Base-by-base conservation (phyloP, 1,140 invertebrate species). In the Palaemon carinicauda region DNA sequence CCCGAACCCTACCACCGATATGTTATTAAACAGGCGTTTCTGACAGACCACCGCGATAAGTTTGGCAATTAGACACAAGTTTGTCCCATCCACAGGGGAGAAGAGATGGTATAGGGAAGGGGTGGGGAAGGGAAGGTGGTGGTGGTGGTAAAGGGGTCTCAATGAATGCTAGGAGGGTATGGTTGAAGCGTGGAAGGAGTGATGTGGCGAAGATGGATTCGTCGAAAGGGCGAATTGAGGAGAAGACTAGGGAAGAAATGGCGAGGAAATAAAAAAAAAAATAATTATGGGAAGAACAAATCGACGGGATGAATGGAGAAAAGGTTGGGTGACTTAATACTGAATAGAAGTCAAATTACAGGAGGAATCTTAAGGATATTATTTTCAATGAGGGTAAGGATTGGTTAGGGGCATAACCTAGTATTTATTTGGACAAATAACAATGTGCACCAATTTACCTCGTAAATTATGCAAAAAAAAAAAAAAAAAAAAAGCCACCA, bases 11-110 rank as follows among this genome's bases (percentile, higher is more conserved):
- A 33, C 51, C 33, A 50, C 73, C 73, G 51, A 75, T 75, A 50
- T 19, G 73, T 75, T 75, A 75, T 75, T 75, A 75, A 75, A 75
- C 51, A 75, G 73, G 33, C 73, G 51, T 19, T 21, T 14, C 73
- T 29, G 33, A 75, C 73, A 73, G 29, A 75, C 73, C 73, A 29
- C 19, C 19, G 33, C 3, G 9, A 4, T 73, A 73, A 51, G 33
- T 75, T 75, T 75, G 33, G 73, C 73, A 75, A 51, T 75, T 73
- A 73, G 73, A 15, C 33, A 50, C 73, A 75, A 75, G 73, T 75
- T 75, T 50, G 73, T 31, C 17, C 12, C 17, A 31, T 75, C 33
- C 33, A 41, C 41, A n/a, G n/a, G n/a, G n/a, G n/a, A n/a, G n/a
- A n/a, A n/a, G n/a, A n/a, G n/a, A n/a, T n/a, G n/a, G n/a, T n/a